Percentiles rank a stretch among this genome's conserved stretches.
These are phyloP conservation scores for Megaustenia siamemsis DNA, from an alignment of 2,888 invertebrate species.

Conservation along the genomic window DNA sequence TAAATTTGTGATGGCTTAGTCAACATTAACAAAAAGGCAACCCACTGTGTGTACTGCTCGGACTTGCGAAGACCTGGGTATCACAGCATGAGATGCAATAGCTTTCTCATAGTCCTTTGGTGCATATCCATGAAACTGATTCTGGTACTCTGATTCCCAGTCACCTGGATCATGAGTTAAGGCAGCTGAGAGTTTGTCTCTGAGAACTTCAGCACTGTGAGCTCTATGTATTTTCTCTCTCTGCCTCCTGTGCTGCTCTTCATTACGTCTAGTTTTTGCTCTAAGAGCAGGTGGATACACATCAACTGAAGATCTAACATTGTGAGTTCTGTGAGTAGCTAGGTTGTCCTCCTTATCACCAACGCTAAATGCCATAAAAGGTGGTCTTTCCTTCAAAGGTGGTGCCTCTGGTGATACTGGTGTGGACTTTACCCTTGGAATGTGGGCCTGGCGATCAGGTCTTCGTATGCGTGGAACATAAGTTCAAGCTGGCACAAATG, in stretches of 20 bases:
- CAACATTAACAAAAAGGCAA: slow-evolving; percentile 49
- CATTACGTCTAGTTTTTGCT: slow-evolving; percentile 46
- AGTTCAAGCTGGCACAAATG: slow-evolving; percentile 1
- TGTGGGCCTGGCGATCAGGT: slow-evolving; percentile 29
- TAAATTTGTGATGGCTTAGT: too few species aligned
- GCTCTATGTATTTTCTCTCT: slow-evolving; percentile 9
- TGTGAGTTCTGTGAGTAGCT: slow-evolving; percentile 48
- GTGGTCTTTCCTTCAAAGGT: slow-evolving; percentile 4
- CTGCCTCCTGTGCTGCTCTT: slow-evolving; percentile 36
- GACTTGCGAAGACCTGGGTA: slow-evolving; percentile 40
- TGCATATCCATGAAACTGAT: slow-evolving; percentile 52
- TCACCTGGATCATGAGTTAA: not conserved
- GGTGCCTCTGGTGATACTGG: slow-evolving; percentile 4
- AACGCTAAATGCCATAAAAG: slow-evolving; percentile 38
- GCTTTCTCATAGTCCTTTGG: slow-evolving; percentile 51
- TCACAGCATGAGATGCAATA: slow-evolving; percentile 37
- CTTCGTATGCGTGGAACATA: not conserved
- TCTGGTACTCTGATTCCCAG: slow-evolving; percentile 50
- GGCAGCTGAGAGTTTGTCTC: slow-evolving; percentile 35
- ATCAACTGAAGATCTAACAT: slow-evolving; percentile 47
- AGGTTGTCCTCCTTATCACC: slow-evolving; percentile 43
- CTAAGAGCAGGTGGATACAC: slow-evolving; percentile 43
- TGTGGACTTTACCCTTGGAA: slow-evolving; percentile 21
- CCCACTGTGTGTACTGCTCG: slow-evolving; percentile 39
- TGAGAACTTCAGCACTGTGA: slow-evolving; percentile 40